These are phyloP conservation scores for Sylvicapra grimmia DNA, from an alignment of 2,113 vertebrate species.

Conservation along the genomic window DNA sequence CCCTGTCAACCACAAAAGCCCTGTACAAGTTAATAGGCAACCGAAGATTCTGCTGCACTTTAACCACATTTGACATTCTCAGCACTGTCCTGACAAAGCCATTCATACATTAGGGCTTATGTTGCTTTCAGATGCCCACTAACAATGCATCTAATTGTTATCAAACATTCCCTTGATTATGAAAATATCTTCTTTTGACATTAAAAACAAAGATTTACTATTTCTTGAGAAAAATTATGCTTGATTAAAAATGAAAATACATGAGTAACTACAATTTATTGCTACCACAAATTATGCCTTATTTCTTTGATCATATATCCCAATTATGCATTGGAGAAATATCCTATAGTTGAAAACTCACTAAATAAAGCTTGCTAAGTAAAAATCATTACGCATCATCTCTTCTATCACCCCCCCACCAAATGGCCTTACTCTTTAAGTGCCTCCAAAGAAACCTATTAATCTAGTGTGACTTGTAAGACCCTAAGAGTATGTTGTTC, in stretches of 20 bases:
- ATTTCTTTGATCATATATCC: neutral
- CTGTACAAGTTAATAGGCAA: neutral
- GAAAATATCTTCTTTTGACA: neutral
- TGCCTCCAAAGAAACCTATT: neutral
- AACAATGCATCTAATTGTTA: neutral
- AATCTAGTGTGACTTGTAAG: neutral
- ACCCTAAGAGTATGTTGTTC: neutral
- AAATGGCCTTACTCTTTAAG: neutral
- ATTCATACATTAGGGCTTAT: neutral
- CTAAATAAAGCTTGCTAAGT: neutral
- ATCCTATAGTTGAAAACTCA: neutral
- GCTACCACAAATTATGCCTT: neutral
- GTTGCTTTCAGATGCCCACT: neutral
- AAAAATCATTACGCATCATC: neutral
- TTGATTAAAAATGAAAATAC: constrained; percentile 6
- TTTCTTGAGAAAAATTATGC: neutral
- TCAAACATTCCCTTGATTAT: neutral
- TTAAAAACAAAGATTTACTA: neutral
- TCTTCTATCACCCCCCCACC: neutral
- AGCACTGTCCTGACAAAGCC: neutral
- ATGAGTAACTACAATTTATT: neutral
- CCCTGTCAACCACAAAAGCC: constrained; percentile 80
- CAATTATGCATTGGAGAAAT: neutral
- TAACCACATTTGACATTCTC: neutral
- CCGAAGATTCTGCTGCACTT: neutral